Evolutionary conservation across 2,888 invertebrate species (phyloP).

Genomic region (Anticlea derivata): DNA sequence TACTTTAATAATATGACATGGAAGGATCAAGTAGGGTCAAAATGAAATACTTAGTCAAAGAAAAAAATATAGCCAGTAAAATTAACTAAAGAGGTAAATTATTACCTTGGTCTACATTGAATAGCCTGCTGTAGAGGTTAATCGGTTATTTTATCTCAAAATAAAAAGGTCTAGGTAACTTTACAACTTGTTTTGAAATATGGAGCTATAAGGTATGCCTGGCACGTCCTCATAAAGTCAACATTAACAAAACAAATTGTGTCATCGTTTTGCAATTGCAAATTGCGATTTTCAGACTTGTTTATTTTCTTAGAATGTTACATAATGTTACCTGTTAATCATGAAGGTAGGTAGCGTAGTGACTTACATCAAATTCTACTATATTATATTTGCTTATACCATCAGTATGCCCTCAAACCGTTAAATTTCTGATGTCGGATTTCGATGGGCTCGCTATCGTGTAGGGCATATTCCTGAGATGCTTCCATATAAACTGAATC

Average conservation of each 20-base stretch:
- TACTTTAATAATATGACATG: background rate
- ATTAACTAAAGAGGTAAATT: slow-evolving; percentile 2
- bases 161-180: slow-evolving; percentile 20
- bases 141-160: slow-evolving; percentile 14
- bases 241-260: slow-evolving; percentile 12
- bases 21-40: background rate
- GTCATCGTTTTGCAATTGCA: slow-evolving; percentile 10
- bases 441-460: no score
- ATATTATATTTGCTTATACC: no score
- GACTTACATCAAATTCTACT: no score
- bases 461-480: no score
- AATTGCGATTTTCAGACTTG: background rate
- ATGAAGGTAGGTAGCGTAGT: no score
- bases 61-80: no score
- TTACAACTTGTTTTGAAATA: background rate
- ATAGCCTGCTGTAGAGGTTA: slow-evolving; percentile 11
- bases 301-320: background rate
- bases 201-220: slow-evolving; percentile 2
- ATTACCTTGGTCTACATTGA: slow-evolving; percentile 12
- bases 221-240: slow-evolving; percentile 11
- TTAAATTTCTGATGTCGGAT: no score
- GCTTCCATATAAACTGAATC: no score
- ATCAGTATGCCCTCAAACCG: no score
- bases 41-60: background rate
- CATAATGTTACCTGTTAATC: no score